A percentile compares a stretch with the other conserved stretches of the same genome.
phyloP scores from a whole-genome alignment of 2,888 invertebrate genomes.

The Minunthozetes semirufus region DNA sequence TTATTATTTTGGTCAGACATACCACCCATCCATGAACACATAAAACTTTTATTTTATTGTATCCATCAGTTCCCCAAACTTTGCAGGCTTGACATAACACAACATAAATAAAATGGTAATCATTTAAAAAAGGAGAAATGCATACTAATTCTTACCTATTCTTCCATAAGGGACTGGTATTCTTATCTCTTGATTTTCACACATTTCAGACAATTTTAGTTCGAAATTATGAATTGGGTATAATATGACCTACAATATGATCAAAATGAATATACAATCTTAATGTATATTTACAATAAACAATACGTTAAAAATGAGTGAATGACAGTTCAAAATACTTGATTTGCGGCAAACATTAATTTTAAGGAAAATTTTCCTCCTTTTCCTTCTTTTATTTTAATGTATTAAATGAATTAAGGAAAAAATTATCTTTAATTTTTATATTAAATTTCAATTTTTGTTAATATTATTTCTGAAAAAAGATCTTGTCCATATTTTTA shows the following conservation, averaged over 20 bases:
- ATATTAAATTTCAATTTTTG: no score
- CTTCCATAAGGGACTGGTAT: neutral
- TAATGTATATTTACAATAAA: no score
- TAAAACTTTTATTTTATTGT: slow-evolving; percentile 57
- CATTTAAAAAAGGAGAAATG: neutral
- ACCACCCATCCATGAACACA: slow-evolving; percentile 71
- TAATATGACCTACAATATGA: neutral
- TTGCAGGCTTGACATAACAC: slow-evolving; percentile 52
- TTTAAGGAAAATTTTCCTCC: no score
- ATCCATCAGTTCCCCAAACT: slow-evolving; percentile 62
- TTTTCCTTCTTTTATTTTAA: no score
- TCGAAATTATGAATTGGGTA: neutral
- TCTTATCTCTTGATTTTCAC: neutral
- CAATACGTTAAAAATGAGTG: no score
- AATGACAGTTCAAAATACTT: no score
- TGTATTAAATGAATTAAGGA: no score
- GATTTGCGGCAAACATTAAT: no score
- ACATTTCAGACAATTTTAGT: neutral
- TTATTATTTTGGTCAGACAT: neutral
- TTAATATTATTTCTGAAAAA: no score
- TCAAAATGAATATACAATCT: no score
- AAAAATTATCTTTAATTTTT: no score
- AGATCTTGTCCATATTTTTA: no score
- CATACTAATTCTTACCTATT: neutral
- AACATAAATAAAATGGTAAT: neutral